phyloP scores from a whole-genome alignment of 2,888 invertebrate species.

The Patella caerulea region DNA sequence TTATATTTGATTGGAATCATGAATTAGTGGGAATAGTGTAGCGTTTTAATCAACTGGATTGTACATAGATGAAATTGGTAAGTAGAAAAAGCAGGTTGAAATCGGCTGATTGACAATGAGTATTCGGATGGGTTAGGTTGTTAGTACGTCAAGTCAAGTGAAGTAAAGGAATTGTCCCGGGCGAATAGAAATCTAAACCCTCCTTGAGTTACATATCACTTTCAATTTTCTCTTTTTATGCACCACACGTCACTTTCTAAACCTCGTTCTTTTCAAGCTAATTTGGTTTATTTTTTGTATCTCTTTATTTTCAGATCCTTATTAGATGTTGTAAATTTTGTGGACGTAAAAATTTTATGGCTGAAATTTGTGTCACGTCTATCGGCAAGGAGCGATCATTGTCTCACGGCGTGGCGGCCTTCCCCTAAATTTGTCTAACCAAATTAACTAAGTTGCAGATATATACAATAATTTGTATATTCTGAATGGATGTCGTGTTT shows the following conservation, averaged over 20 bases:
- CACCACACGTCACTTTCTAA: conserved; percentile 1
- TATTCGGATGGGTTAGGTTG: too few relatives aligned
- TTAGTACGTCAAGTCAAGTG: background rate
- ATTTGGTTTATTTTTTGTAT: conserved; percentile 9
- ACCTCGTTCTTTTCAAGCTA: conserved; percentile 1
- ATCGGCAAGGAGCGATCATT: background rate
- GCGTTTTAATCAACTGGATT: background rate
- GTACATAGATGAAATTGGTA: background rate
- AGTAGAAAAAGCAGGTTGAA: background rate
- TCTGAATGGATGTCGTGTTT: too few relatives aligned
- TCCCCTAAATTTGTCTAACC: too few relatives aligned
- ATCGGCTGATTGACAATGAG: too few relatives aligned
- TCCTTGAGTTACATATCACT: background rate
- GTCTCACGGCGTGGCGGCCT: too few relatives aligned
- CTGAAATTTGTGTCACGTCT: background rate
- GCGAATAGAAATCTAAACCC: conserved; percentile 1
- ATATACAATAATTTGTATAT: too few relatives aligned
- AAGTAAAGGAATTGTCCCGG: background rate
- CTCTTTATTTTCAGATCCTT: conserved; percentile 2
- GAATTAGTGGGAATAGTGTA: too few relatives aligned
- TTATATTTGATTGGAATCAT: too few relatives aligned
- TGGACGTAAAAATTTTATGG: background rate
- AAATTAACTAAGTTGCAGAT: too few relatives aligned
- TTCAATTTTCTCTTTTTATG: conserved; percentile 8
- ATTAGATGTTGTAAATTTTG: background rate